phyloP scores from a whole-genome alignment of 2,797 vertebrate genomes.

The Alcedo quadribrachys region DNA sequence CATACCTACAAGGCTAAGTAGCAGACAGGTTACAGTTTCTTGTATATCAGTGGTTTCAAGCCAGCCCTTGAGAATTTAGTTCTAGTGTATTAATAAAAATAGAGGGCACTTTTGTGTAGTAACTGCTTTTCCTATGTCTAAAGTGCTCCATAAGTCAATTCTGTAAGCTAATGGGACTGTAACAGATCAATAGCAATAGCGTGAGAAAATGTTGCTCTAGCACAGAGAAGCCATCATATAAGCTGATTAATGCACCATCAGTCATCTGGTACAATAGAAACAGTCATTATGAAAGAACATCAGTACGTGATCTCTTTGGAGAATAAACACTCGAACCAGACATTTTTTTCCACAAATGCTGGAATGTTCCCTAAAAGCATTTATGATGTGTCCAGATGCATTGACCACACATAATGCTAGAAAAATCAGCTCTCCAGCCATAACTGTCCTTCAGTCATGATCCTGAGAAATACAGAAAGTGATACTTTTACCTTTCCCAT shows the following conservation, averaged over 20 bases:
- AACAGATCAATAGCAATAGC: not conserved
- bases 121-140: not conserved
- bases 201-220: not conserved
- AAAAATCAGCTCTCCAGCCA: not conserved
- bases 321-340: not conserved
- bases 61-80: not conserved
- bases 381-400: not conserved
- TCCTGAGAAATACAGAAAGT: not conserved
- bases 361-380: not conserved
- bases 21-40: not conserved
- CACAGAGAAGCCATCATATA: conserved; percentile 9
- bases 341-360: not conserved
- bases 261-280: conserved; percentile 9
- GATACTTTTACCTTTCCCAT: not conserved
- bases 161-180: not conserved
- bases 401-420: not conserved
- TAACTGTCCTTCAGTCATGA: not conserved
- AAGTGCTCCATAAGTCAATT: conserved; percentile 6
- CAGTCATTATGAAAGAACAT: not conserved
- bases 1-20: not conserved
- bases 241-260: conserved; percentile 26
- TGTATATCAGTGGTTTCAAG: not conserved
- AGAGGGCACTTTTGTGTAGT: not conserved
- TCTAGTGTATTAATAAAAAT: not conserved
- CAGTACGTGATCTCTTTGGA: not conserved